These are phyloP conservation scores for Agrotis exclamationis DNA, from an alignment of 2,888 invertebrate species.

Conservation along the genomic window DNA sequence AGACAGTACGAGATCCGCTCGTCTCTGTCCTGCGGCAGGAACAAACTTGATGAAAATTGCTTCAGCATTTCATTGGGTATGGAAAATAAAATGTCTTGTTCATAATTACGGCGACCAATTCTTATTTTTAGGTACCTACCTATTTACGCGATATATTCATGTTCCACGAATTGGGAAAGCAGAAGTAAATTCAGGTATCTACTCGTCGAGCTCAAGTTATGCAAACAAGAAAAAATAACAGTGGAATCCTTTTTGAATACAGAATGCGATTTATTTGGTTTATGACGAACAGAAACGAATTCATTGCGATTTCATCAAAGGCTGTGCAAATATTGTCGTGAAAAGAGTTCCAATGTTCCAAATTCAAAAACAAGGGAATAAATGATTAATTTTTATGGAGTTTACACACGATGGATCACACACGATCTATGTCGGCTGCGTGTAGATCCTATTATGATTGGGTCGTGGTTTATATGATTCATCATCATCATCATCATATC, in stretches of 20 bases:
- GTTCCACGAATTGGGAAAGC: not conserved
- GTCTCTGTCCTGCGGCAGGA: no score
- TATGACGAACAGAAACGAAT: conserved; percentile 14
- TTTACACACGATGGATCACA: no score
- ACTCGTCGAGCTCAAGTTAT: conserved; percentile 1
- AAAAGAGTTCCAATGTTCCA: conserved; percentile 3
- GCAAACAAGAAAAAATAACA: conserved; percentile 40
- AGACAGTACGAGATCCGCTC: no score
- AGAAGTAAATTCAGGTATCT: conserved; percentile 14
- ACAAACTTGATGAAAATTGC: no score
- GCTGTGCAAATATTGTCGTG: conserved; percentile 10
- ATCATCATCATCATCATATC: no score
- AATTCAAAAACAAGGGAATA: not conserved
- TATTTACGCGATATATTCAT: not conserved
- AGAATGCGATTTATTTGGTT: conserved; percentile 37
- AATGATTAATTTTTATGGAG: not conserved
- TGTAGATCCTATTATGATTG: no score
- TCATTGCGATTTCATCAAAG: conserved; percentile 25
- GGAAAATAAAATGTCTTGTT: no score
- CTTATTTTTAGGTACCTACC: no score
- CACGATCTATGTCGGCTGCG: no score
- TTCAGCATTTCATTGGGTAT: no score
- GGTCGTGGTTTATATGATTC: no score
- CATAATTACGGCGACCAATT: no score
- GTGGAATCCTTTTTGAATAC: conserved; percentile 27